Evolutionary conservation across 2,797 vertebrate species (phyloP), one percentile per base, ranked within the genome.

Genomic region (Smutsia temminckii): DNA sequence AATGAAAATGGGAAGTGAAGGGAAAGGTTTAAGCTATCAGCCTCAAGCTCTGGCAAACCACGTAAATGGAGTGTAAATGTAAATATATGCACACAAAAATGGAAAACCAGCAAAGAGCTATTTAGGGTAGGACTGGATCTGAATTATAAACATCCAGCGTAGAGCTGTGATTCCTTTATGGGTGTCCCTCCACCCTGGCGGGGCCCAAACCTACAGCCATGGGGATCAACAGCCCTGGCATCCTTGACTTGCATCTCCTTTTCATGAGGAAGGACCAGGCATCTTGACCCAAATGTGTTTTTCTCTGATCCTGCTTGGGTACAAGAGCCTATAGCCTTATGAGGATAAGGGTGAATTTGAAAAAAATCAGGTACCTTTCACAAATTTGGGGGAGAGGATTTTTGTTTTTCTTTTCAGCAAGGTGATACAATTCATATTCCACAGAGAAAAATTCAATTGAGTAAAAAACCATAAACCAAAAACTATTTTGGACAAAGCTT

Each of bases 11-110:
- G 77, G 55, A 88, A 85, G 79, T 32, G 84, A 95, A 89, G 91
- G 72, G 23, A 93, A 84, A 95, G 57, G 40, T 83, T 95, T 80
- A 92, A 85, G 89, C 49, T 68, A 57, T 72, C 88, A 57, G 83
- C 74, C 66, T 94, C 40, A 11, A 91, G 88, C 94, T 84, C 40
- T 61, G 42, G 91, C 29, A 93, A 95, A 93, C 85, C 71, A 81
- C 16, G 59, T 51, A 95, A 93, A 87, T 37, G 85, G 89, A 85
- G 49, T 74, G 27, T 37, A 75, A 91, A 85, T 94, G 51, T 93
- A 93, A 97, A 94, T 90, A 96, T 13, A 55, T n/a, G 46, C 55
- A 57, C 72, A 46, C 9, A 34, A 83, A 92, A 93, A 89, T n/a
- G 46, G 77, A 93, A 86, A 34, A 29, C 25, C 83, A 84, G 61